Percentiles rank a stretch among this genome's conserved stretches.
These are phyloP conservation scores for Drosophila erecta DNA, from an alignment of 1,140 invertebrate genomes.

Conservation along the genomic window DNA sequence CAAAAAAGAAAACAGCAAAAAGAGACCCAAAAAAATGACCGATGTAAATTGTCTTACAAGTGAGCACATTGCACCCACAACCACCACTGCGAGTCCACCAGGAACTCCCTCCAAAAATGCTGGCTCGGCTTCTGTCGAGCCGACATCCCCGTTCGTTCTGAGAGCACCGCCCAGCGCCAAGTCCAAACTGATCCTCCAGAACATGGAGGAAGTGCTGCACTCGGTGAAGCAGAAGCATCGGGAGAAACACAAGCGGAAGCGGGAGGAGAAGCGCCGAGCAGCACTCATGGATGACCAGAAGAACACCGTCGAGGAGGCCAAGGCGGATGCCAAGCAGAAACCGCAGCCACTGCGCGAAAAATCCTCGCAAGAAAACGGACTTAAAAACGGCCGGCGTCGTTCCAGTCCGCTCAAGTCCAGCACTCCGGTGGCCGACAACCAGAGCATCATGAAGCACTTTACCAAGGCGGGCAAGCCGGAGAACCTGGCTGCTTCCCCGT, in stretches of 20 bases:
- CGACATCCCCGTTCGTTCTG: constrained; percentile 68
- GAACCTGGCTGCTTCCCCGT: constrained; percentile 3
- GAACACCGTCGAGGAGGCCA: constrained; percentile 14
- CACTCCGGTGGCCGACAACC: constrained; percentile 41
- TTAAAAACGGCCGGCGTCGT: constrained; percentile 36
- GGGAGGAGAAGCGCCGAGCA: constrained; percentile 74
- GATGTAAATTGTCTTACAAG: constrained; percentile 82
- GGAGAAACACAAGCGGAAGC: constrained; percentile 79
- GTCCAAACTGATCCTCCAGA: constrained; percentile 80
- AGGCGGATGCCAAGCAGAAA: constrained; percentile 28
- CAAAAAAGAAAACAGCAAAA: constrained; percentile 26
- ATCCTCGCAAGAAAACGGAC: constrained; percentile 61
- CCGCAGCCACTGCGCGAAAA: constrained; percentile 70
- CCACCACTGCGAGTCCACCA: constrained; percentile 36
- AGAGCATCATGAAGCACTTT: constrained; percentile 66
- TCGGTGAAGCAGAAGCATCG: constrained; percentile 82
- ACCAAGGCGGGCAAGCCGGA: constrained; percentile 28
- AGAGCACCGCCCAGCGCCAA: constrained; percentile 78
- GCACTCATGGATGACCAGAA: constrained; percentile 42
- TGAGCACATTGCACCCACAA: constrained; percentile 56
- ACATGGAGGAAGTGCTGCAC: constrained; percentile 82
- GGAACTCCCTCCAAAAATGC: constrained; percentile 66
- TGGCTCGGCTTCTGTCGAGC: constrained; percentile 30
- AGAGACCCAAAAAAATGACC: constrained; percentile 65
- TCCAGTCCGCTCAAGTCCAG: constrained; percentile 58